Conservation (phyloP, 1,140 invertebrate species). For the Maniola jurtina region DNA sequence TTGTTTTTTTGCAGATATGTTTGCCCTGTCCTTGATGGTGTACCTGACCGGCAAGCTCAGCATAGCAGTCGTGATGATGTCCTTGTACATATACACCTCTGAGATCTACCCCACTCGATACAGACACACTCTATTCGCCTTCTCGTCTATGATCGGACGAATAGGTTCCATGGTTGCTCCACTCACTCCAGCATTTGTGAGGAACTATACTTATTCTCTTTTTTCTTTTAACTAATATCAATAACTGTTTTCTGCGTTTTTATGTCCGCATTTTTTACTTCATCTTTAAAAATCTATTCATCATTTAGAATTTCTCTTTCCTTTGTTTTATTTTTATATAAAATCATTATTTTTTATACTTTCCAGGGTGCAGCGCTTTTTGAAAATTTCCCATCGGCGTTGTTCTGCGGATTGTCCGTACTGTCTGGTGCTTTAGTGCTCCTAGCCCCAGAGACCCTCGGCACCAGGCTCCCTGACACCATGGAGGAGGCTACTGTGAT, state of each 20-base stretch:
- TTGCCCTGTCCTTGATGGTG: slow-evolving; percentile 65
- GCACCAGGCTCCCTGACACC: slow-evolving; percentile 81
- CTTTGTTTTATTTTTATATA: background rate
- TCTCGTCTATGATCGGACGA: slow-evolving; percentile 85
- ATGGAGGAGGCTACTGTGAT: slow-evolving; percentile 73
- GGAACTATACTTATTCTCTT: background rate
- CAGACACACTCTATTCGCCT: slow-evolving; percentile 82
- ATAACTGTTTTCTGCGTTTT: too few species aligned
- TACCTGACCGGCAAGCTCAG: slow-evolving; percentile 87
- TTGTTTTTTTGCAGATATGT: slow-evolving; percentile 31
- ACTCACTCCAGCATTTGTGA: slow-evolving; percentile 80
- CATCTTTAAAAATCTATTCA: too few species aligned
- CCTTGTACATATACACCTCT: slow-evolving; percentile 84
- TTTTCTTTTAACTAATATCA: too few species aligned
- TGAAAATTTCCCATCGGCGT: slow-evolving; percentile 81
- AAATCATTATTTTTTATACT: background rate
- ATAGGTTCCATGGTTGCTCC: slow-evolving; percentile 86
- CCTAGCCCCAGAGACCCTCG: slow-evolving; percentile 83
- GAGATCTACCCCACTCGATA: slow-evolving; percentile 86
- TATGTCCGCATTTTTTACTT: too few species aligned
- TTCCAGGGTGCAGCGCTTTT: slow-evolving; percentile 45
- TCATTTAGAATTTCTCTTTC: too few species aligned
- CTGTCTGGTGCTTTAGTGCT: slow-evolving; percentile 80
- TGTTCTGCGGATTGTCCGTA: slow-evolving; percentile 83
- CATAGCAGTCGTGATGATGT: slow-evolving; percentile 83